Evolutionary conservation across 2,888 invertebrate genomes (phyloP), one percentile per base, ranked within the genome.

Genomic region (Andrena trimmerana): DNA sequence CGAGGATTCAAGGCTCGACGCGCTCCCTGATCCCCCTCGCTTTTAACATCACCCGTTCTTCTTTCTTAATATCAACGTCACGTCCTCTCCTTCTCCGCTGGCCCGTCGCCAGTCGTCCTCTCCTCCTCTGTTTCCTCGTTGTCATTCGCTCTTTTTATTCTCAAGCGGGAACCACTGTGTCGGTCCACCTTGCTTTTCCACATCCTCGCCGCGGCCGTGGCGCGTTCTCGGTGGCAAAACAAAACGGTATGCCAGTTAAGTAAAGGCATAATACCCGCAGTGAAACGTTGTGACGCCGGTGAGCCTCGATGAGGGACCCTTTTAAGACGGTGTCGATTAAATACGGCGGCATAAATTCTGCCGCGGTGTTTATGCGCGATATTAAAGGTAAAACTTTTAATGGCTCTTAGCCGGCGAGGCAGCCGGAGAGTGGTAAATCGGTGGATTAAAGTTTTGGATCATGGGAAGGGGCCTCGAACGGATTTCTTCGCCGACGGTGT

Each of bases 201-300:
- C 10, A 29, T 10, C 54, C 54, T n/a, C 59, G 7, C 42, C 13
- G n/a, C 36, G 20, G 48, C 24, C 27, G 16, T 68, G 48, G 50
- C 74, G 70, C 63, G 80, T 80, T 62, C 76, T 60, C 85, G 62
- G 73, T 70, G 75, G 73, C 86, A 76, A 83, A 88, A 88, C 83
- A 83, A 89, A 89, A 89, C 85, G 82, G 86, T 75, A 81, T 60
- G 81, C 71, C 74, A 78, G 81, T 87, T 90, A 86, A 88, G 81
- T 79, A 72, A 79, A 71, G 77, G 79, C 70, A 82, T 85, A 88
- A 88, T 85, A 81, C 76, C 74, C 72, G 70, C 78, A 82, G 72
- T 70, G 80, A 87, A 79, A 86, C 76, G 73, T 67, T 70, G 67
- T 62, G 79, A 77, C 62, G 75, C 67, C 70, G 62, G 70, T 10